Base-by-base conservation (phyloP, 2,113 vertebrate genomes). In the Crypturellus undulatus region DNA sequence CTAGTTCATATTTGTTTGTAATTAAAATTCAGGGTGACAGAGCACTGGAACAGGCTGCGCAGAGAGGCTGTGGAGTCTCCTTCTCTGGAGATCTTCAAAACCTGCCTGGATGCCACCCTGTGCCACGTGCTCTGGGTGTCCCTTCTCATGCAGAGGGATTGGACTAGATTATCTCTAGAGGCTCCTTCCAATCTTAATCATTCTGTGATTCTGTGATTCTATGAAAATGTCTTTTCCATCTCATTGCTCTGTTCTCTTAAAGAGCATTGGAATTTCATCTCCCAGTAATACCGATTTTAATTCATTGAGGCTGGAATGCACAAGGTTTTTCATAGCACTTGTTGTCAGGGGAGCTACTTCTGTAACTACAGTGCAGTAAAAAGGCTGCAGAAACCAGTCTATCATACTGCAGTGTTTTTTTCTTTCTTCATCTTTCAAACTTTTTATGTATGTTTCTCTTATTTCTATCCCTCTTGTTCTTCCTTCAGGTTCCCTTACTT, bases 211-310 rank as follows among this genome's bases (percentile, higher is more conserved):
- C 45, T 45, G 16, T 19, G 45, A 45, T 42, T 42, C 40, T 42
- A 10, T 8, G 40, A 42, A 42, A 16, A 43, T 43, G 43, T 43
- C 43, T 43, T 17, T 43, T 43, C 43, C 15, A 43, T 17, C 43
- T 43, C 1, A 0, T 43, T 84, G 54, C 40, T 84, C 8, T 71
- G 18, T 78, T 84, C 64, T 91, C 19, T 19, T 73, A 47, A 71
- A 69, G 47, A 56, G 15, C 25, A 68, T 8, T 63, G 34, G 32
- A 32, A 80, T 83, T 92, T 96, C 82, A 75, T 80, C 38, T 79
- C 45, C 67, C 25, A 90, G 0, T 75, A 79, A 88, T 52, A 38
- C 59, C 87, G 94, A 87, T 89, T 91, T 91, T 43, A 94, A 82
- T 78, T 51, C 42, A 92, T 92, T 79, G 67, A 85, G 85, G 25